Percentiles rank a stretch among this genome's conserved stretches.
Conservation (phyloP, 2,888 invertebrate genomes). For the Chaetogeoica ovagalla region DNA sequence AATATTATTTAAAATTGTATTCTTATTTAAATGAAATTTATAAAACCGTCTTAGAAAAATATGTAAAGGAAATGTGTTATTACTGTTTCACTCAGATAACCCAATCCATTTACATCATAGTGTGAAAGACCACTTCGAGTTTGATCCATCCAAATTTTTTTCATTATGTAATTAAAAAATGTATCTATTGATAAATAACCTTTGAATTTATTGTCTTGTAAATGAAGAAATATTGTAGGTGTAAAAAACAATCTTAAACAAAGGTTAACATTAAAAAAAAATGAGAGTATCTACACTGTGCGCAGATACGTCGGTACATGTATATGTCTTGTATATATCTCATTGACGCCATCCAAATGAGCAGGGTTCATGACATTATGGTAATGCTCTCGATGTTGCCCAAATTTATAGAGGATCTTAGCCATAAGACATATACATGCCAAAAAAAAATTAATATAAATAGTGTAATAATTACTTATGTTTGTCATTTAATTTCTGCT, state of each 20-base stretch:
- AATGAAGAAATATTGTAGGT: slow-evolving; percentile 76
- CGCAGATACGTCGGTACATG: too few relatives aligned
- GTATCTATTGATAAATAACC: slow-evolving; percentile 88
- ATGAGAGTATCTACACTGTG: too few relatives aligned
- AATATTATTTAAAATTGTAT: too few relatives aligned
- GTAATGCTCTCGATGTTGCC: too few relatives aligned
- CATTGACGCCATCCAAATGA: too few relatives aligned
- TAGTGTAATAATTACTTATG: slow-evolving; percentile 19
- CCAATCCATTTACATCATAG: slow-evolving; percentile 91
- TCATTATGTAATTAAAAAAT: slow-evolving; percentile 92
- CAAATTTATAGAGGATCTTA: too few relatives aligned
- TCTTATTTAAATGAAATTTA: too few relatives aligned
- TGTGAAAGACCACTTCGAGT: slow-evolving; percentile 90
- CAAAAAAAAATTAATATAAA: too few relatives aligned
- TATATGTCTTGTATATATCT: too few relatives aligned
- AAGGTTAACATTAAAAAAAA: too few relatives aligned
- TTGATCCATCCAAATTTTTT: slow-evolving; percentile 93
- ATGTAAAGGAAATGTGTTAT: slow-evolving; percentile 55
- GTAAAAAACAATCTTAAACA: slow-evolving; percentile 31
- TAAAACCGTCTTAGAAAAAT: neutral
- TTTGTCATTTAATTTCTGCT: slow-evolving; percentile 28
- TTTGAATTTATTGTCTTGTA: slow-evolving; percentile 91
- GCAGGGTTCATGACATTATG: too few relatives aligned
- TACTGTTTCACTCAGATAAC: slow-evolving; percentile 82
- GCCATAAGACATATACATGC: too few relatives aligned